Base-by-base conservation (phyloP, 2,797 vertebrate species). In the Fundulus diaphanus region DNA sequence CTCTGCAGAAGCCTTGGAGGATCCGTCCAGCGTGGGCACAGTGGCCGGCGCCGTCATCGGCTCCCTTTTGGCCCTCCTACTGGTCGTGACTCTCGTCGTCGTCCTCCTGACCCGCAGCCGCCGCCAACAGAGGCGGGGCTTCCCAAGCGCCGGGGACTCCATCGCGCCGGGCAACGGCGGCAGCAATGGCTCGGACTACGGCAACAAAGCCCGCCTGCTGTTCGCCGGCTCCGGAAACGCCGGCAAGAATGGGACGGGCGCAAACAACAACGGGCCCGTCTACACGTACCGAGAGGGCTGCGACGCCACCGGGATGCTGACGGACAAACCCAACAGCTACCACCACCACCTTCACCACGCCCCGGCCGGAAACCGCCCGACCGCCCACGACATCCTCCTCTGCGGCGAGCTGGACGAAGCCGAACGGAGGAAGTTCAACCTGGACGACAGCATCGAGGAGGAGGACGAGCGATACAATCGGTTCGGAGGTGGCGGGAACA, bases 41-140 rank as follows among this genome's bases (percentile, higher is more conserved):
- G 91, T 97, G 92, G 96, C 95, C 8, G 96, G 96, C 83, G 96
- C 95, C 77, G 94, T 96, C 31, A 95, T 97, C 68, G 96, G 95
- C 87, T 96, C 96, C 81, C 92, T 96, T 13, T 92, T 97, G 90
- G 96, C 95, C 33, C 89, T 97, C 74, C 90, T 96, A 4, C 87
- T 96, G 92, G 94, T 96, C 11, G 85, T 88, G n/a, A 88, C 95
- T 15, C 94, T 97, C 78, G 49, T 95, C n/a, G 85, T 85, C 7
- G 93, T 96, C 44, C 92, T 96, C 89, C 90, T 96, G 88, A 91
- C 90, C 70, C 94, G 93, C 68, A 84, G 88, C 70, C 96, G 95
- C 27, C 95, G 93, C 3, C 89, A 90, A 42, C 89, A 81, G 68
- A 90, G 88, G 37, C 94, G 91, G 0, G 92, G 91, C 2, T 93